Base-by-base conservation (phyloP, 2,888 invertebrate genomes). In the Drosophila multiciliata region DNA sequence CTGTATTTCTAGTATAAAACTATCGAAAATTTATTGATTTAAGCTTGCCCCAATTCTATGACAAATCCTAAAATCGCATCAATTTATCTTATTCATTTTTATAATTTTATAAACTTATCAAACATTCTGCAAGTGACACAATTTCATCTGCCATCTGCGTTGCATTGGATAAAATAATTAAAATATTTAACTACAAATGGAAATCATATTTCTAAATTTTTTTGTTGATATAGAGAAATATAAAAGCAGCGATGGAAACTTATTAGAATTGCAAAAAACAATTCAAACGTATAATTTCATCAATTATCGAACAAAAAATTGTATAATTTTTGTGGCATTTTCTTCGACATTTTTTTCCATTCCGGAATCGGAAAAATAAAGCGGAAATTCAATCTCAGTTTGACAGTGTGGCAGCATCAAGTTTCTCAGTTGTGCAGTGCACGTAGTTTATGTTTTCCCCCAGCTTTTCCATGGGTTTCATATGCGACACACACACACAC, bases 361-460 rank as follows among this genome's bases (percentile, higher is more conserved):
- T 49, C 0, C 17, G 11, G 17, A 45, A 23, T n/a, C 33, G 26
- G 9, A 49, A 60, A 59, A 38, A 20, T 42, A 33, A 58, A 66
- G 58, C 52, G 45, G 42, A 66, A 68, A 49, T 67, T 65, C 71
- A 87, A 84, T 76, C 73, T 72, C 78, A 78, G 78, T 74, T 73
- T 72, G 74, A 75, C 77, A 70, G 70, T 63, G 61, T 58, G 49
- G 55, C 65, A 69, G 83, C 77, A 73, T 75, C 32, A 55, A 64
- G 66, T 81, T 61, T 45, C 57, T n/a, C 23, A 53, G 48, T 63
- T 48, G 42, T 64, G 61, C 59, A 52, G 49, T 71, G 74, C 86
- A 87, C 86, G 88, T 82, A 82, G 78, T 75, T 78, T 66, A 68
- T 75, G 75, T 75, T 83, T 85, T 69, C 54, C 69, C 38, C 40